Evolutionary conservation across 2,888 invertebrate genomes (phyloP), one percentile per base, ranked within the genome.

Genomic region (Coleophora deauratella): DNA sequence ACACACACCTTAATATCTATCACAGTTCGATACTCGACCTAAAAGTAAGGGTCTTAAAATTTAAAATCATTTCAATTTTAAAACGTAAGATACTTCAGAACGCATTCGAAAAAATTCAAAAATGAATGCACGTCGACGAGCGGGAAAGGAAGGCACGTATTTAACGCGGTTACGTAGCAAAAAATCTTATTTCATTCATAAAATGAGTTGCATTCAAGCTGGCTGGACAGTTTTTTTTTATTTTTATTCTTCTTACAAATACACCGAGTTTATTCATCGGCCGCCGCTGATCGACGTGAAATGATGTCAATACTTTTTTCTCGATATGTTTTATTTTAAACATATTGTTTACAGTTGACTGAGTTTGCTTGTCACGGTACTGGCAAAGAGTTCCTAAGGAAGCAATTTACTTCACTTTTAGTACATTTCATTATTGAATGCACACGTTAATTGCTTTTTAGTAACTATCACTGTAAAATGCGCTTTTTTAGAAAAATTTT

Each of bases 181-280:
- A 76, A 82, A 82, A 76, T 66, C 71, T 78, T 81, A 82, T 84
- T 84, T 81, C 84, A 85, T 85, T 85, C 84, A 85, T 84, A 82
- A 84, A 84, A 80, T 72, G 78, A 81, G 76, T 81, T 64, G 78
- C 79, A 82, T 81, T 82, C 70, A 21, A 81, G 72, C 59, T 64
- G 57, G 55, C 50, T 50, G 56, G 49, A 49, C 38, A 46, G 46
- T 55, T 68, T 72, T 76, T 73, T 72, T 59, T 54, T 49, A 43
- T 48, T 50, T 56, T 50, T 47, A 50, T 57, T 50, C 49, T 49
- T 49, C n/a, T n/a, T n/a, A n/a, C n/a, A n/a, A n/a, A 56, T 52
- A 44, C 55, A 52, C 59, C 45, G 42, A 50, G 55, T n/a, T 62
- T 62, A 57, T 62, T 62, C 56, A 53, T 55, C 56, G 63, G 56